Conservation (phyloP, 2,113 vertebrate species). For the Ifrita kowaldi region DNA sequence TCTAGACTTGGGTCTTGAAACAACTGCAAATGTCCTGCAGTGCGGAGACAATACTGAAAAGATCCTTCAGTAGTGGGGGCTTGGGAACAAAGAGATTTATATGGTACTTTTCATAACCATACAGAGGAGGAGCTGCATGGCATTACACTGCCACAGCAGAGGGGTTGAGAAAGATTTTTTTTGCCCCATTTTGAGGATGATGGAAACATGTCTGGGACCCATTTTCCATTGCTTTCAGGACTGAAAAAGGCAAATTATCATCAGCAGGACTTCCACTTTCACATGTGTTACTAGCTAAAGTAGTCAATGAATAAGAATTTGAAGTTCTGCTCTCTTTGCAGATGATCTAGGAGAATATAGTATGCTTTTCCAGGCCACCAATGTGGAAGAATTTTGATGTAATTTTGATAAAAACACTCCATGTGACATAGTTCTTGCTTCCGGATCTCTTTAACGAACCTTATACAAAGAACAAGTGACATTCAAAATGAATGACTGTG, state of each 20-base stretch:
- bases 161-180: neutral
- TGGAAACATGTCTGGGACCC: neutral
- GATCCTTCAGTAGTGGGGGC: neutral
- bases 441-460: neutral
- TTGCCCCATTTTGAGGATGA: neutral
- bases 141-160: neutral
- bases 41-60: neutral
- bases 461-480: neutral
- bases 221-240: neutral
- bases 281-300: neutral
- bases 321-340: neutral
- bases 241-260: neutral
- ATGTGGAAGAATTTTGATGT: fast-evolving
- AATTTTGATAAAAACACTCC: neutral
- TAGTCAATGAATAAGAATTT: neutral
- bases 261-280: neutral
- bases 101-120: neutral
- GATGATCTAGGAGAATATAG: neutral
- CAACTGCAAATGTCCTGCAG: neutral
- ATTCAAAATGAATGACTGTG: neutral
- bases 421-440: neutral
- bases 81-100: neutral
- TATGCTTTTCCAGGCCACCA: neutral
- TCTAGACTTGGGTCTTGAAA: neutral
- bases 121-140: neutral